Evolutionary conservation across 2,888 invertebrate genomes (phyloP).

Genomic region (Oxystoma pomonae): DNA sequence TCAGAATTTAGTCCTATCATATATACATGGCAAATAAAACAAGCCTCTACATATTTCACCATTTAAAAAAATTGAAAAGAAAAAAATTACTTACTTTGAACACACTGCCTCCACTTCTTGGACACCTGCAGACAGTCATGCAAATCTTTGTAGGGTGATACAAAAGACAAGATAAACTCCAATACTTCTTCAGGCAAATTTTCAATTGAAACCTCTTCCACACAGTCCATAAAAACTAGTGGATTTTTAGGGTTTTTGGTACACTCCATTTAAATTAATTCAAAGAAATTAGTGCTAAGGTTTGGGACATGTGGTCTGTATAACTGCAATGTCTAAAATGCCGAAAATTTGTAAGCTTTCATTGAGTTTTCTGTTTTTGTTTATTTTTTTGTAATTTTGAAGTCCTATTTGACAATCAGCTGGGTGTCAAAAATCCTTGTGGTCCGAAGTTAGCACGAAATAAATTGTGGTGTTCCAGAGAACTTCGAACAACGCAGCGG

Average conservation of each 20-base stretch:
- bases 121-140: slow-evolving; percentile 83
- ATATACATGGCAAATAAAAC: too few species aligned
- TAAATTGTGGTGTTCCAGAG: too few species aligned
- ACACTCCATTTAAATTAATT: too few species aligned
- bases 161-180: slow-evolving; percentile 83
- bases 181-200: slow-evolving; percentile 90
- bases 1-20: too few species aligned
- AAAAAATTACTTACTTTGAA: slow-evolving; percentile 77
- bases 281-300: too few species aligned
- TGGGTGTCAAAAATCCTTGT: neutral
- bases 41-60: too few species aligned
- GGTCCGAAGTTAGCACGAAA: neutral
- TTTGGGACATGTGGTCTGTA: too few species aligned
- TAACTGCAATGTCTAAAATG: too few species aligned
- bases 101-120: slow-evolving; percentile 79
- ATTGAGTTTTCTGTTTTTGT: neutral
- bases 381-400: neutral
- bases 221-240: too few species aligned
- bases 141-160: slow-evolving; percentile 88
- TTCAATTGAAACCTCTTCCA: slow-evolving; percentile 48
- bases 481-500: too few species aligned
- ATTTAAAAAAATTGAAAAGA: too few species aligned
- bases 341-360: neutral
- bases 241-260: too few species aligned
- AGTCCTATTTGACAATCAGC: neutral